Base-by-base conservation (phyloP, 2,113 vertebrate species). In the Pantherophis guttatus region DNA sequence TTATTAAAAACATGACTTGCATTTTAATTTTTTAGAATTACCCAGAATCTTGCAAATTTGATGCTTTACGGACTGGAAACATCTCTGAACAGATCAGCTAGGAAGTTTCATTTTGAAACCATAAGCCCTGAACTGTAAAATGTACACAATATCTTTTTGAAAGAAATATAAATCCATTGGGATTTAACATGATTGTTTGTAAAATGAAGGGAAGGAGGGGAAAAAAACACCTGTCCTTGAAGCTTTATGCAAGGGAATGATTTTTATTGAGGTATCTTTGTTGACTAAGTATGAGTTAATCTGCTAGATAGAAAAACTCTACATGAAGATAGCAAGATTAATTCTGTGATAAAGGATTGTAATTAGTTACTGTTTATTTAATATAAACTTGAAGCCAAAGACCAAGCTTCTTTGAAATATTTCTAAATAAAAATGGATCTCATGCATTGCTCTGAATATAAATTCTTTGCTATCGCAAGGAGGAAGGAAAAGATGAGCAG, bases 321-420 rank as follows among this genome's bases (percentile, higher is more conserved):
- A 86, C 26, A 15, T 86, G 7, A 95, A 93, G 91, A 2, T 0
- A 58, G 0, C 9, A 3, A 93, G 8, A 96, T 93, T 87, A 94
- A 95, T 92, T 92, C 88, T 89, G 19, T 54, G 93, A 50, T 62
- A 93, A 95, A 0, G 11, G 50, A 0, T 7, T 94, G 87, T 94
- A 94, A 95, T 93, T 95, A 54, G 1, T 33, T 95, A 93, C 93
- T 92, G 1, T 93, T 94, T 95, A 93, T 10, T 94, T 96, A 93
- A 93, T 94, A 93, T 54, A 19, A 94, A 94, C 55, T 62, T 95
- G 88, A 93, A 96, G 48, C 2, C 85, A 58, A 23, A 95, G 17
- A 96, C 87, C 57, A 95, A 95, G 39, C 92, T 95, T 94, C 95
- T 95, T 93, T 92, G 86, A 94, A 65, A 24, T 0, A 62, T 89